phyloP scores from a whole-genome alignment of 2,113 vertebrate genomes.

The Campylorhamphus procurvoides region DNA sequence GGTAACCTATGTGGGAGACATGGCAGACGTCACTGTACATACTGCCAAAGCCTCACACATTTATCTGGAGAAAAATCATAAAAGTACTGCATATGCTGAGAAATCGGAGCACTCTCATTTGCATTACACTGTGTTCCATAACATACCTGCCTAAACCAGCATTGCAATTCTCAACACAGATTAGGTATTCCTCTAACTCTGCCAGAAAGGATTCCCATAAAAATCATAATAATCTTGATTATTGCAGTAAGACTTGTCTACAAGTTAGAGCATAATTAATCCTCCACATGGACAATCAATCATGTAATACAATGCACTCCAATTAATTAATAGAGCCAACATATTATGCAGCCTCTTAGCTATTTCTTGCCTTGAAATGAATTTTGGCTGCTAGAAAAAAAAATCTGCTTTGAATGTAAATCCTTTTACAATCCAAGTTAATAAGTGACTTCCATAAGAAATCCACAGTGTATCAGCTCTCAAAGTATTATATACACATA shows the following conservation, averaged over 20 bases:
- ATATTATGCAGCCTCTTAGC: background rate
- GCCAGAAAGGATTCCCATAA: background rate
- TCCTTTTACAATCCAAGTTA: background rate
- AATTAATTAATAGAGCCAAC: background rate
- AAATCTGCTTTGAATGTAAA: background rate
- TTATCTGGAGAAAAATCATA: background rate
- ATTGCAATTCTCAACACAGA: background rate
- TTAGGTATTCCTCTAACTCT: background rate
- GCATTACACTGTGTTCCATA: background rate
- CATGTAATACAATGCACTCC: background rate
- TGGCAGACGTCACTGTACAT: background rate
- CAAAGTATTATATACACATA: background rate
- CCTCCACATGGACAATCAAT: background rate
- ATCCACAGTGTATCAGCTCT: background rate
- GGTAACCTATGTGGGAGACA: background rate
- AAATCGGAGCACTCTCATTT: background rate
- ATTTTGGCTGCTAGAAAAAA: background rate
- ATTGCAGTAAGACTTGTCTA: background rate
- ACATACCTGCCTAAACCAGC: background rate
- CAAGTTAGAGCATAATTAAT: background rate
- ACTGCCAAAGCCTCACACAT: background rate
- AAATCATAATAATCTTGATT: background rate
- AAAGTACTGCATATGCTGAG: background rate
- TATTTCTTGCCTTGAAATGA: background rate
- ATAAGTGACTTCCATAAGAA: background rate